Conservation (phyloP, 1,140 invertebrate genomes). For the Magallana ariakensis region DNA sequence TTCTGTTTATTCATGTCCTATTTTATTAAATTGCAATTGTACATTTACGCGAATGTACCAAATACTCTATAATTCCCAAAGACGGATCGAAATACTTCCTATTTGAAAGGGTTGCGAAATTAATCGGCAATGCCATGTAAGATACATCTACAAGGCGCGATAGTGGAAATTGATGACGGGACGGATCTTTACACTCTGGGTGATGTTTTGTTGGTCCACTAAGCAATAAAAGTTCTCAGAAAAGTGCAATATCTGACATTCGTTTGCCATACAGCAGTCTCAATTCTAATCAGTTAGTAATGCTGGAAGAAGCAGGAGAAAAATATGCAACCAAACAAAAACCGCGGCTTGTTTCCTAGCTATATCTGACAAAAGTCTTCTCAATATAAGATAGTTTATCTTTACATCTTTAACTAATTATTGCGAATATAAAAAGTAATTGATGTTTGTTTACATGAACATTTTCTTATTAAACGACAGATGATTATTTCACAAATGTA, state of each 20-base stretch:
- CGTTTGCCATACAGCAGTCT: neutral
- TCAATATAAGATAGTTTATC: neutral
- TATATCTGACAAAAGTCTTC: neutral
- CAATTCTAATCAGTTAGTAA: neutral
- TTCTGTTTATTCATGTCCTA: too few relatives aligned
- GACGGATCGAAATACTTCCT: too few relatives aligned
- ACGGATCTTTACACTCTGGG: neutral
- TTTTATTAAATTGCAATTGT: too few relatives aligned
- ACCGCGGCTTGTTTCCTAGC: neutral
- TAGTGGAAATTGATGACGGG: neutral
- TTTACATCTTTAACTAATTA: neutral
- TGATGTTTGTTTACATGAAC: neutral
- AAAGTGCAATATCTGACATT: neutral
- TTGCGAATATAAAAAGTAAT: neutral
- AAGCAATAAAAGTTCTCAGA: neutral
- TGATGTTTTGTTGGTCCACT: neutral
- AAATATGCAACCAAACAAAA: too few relatives aligned
- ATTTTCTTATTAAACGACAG: neutral
- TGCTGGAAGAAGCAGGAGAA: neutral
- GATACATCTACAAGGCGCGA: neutral
- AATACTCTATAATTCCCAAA: too few relatives aligned
- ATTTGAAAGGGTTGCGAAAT: too few relatives aligned
- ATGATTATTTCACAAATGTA: neutral
- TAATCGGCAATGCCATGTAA: too few relatives aligned
- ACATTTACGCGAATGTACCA: too few relatives aligned